Evolutionary conservation across 2,888 invertebrate genomes (phyloP).

Genomic region (Ecdyonurus torrentis): DNA sequence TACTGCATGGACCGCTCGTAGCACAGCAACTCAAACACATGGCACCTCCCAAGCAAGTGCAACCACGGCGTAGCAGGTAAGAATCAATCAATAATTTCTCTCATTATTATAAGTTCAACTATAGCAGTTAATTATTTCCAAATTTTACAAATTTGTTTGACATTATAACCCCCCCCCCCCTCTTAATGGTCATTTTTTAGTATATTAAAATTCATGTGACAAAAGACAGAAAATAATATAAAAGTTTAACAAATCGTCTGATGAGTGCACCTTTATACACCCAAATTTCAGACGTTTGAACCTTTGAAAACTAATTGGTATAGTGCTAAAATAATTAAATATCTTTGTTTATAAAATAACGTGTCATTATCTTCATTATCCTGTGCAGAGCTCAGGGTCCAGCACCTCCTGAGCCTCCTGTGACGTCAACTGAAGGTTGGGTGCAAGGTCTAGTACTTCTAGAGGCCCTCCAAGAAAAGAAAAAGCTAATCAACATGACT

Average conservation of each 20-base stretch:
- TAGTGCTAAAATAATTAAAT: too few relatives aligned
- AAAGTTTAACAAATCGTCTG: too few relatives aligned
- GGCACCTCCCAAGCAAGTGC: not conserved
- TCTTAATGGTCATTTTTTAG: too few relatives aligned
- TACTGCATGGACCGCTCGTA: not conserved
- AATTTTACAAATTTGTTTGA: not conserved
- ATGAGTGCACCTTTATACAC: too few relatives aligned
- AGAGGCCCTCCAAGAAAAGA: slow-evolving; percentile 73
- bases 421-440: too few relatives aligned
- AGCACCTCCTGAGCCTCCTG: too few relatives aligned
- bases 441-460: slow-evolving; percentile 59
- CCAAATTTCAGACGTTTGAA: too few relatives aligned
- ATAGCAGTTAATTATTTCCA: not conserved
- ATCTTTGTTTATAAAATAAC: too few relatives aligned
- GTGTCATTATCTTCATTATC: not conserved
- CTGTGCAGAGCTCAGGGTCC: too few relatives aligned
- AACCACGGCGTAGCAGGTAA: not conserved
- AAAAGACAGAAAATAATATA: too few relatives aligned
- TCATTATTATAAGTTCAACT: not conserved
- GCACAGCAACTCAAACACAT: not conserved
- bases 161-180: not conserved
- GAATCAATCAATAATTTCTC: not conserved
- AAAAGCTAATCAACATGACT: slow-evolving; percentile 50
- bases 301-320: too few relatives aligned
- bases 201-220: too few relatives aligned